Base-by-base conservation (phyloP, 2,113 vertebrate species). In the Oxyruncus cristatus region DNA sequence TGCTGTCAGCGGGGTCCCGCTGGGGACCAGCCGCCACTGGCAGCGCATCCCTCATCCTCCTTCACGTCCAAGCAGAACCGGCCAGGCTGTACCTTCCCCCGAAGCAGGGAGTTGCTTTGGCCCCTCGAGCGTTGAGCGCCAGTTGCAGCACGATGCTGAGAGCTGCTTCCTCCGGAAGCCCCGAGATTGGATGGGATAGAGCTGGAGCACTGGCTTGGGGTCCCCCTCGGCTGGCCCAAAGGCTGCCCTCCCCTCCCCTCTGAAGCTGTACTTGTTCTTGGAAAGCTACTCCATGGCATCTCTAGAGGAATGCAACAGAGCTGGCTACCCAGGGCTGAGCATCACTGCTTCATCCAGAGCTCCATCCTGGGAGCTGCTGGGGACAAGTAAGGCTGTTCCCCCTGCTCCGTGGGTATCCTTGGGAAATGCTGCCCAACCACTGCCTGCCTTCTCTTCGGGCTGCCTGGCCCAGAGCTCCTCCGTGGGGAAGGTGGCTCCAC, bases 341-440 rank as follows among this genome's bases (percentile, higher is more conserved):
- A 12, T 42, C 3, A 5, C 68, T 67, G 24, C 66, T 63, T 61
- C 33, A 35, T 28, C 49, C 44, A 18, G 42, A 37, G 59, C 55
- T 67, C 65, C 18, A 33, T 67, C 65, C 73, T 3, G 3, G 44
- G 63, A 67, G 23, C 47, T 47, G 72, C 67, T 39, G 65, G 39
- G 0, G 2, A 15, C 28, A n/a, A 50, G 8, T 0, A 14, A 28
- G 58, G 28, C 35, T 27, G 21, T 35, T 72, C 13, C 30, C 7
- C 4, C 6, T 16, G 9, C 39, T 52, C 21, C 5, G 1, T 42
- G 65, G 23, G 5, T 30, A 30, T 65, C 68, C 44, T 12, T n/a
- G 56, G 41, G 42, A 71, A 68, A 47, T 7, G 21, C 23, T 83
- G 59, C 68, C 46, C 49, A 50, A 27, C 8, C 39, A 56, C 50